Conservation (phyloP, 1,140 invertebrate genomes). For the Cyrtorhinus lividipennis region DNA sequence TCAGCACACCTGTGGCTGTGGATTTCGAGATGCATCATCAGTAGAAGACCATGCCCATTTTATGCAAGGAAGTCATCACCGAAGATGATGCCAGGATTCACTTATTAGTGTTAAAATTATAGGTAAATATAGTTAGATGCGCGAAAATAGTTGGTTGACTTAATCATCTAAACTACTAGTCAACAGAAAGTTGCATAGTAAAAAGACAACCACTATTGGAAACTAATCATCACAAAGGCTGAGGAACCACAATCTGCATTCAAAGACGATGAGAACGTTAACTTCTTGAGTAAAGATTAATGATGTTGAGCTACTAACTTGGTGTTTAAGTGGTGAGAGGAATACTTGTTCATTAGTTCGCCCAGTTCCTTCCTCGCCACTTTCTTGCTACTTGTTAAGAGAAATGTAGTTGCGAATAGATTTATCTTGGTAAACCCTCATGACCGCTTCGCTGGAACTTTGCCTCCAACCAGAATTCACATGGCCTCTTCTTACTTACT, state of each 20-base stretch:
- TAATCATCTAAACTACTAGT: too few relatives aligned
- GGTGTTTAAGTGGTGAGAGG: background rate
- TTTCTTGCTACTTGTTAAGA: background rate
- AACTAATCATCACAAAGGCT: background rate
- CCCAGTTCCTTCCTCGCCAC: background rate
- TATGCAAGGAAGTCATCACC: too few relatives aligned
- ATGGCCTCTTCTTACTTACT: background rate
- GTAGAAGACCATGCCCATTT: too few relatives aligned
- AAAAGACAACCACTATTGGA: too few relatives aligned
- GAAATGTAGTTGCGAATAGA: constrained; percentile 6
- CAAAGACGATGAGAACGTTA: background rate
- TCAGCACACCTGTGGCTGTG: too few relatives aligned
- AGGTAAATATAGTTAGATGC: too few relatives aligned
- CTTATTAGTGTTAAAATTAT: too few relatives aligned
- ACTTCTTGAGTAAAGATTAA: background rate
- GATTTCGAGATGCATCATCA: too few relatives aligned
- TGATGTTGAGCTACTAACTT: background rate
- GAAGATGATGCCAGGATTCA: too few relatives aligned
- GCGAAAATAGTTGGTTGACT: too few relatives aligned
- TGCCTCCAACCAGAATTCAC: background rate
- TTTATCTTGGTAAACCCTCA: constrained; percentile 4
- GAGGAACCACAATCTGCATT: background rate
- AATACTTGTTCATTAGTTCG: background rate
- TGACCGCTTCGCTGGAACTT: background rate
- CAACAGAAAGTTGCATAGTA: too few relatives aligned